These are phyloP conservation scores for Acipenser oxyrinchus DNA, from an alignment of 2,797 vertebrate genomes.

Conservation along the genomic window DNA sequence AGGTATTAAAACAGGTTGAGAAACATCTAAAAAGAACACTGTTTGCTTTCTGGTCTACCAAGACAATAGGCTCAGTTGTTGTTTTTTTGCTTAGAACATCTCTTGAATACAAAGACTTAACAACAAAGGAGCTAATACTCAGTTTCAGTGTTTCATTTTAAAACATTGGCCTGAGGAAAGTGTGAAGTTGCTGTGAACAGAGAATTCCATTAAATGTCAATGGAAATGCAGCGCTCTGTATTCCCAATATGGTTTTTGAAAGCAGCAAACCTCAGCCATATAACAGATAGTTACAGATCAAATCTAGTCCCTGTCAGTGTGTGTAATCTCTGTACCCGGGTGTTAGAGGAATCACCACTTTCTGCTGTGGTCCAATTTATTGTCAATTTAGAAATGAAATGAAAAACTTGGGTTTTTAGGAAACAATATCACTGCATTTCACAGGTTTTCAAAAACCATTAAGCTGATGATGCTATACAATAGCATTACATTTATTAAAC, in stretches of 20 bases:
- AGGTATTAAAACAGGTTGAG: too few species aligned
- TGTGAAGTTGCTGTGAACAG: slow-evolving; percentile 12
- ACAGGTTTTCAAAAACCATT: slow-evolving; percentile 14
- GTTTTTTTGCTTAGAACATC: not conserved
- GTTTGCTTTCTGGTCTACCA: too few species aligned
- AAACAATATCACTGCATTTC: slow-evolving; percentile 15
- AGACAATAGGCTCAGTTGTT: not conserved
- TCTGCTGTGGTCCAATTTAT: slow-evolving; percentile 19
- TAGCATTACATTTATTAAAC: not conserved
- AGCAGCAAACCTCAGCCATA: slow-evolving; percentile 9
- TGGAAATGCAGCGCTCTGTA: slow-evolving; percentile 19
- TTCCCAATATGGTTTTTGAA: slow-evolving; percentile 15
- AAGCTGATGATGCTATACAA: slow-evolving; percentile 9
- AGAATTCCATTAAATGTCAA: slow-evolving; percentile 22
- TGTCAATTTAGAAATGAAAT: slow-evolving; percentile 15
- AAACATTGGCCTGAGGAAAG: not conserved
- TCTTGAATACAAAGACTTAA: not conserved
- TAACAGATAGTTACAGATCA: slow-evolving; percentile 16
- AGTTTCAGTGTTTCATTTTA: not conserved
- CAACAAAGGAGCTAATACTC: not conserved
- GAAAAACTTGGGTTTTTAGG: slow-evolving; percentile 11
- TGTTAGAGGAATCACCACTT: slow-evolving; percentile 12
- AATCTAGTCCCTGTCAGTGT: slow-evolving; percentile 12
- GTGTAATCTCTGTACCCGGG: slow-evolving; percentile 18
- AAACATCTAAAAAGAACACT: too few species aligned